phyloP scores from a whole-genome alignment of 2,888 invertebrate species.

The Epirrhoe tristata region DNA sequence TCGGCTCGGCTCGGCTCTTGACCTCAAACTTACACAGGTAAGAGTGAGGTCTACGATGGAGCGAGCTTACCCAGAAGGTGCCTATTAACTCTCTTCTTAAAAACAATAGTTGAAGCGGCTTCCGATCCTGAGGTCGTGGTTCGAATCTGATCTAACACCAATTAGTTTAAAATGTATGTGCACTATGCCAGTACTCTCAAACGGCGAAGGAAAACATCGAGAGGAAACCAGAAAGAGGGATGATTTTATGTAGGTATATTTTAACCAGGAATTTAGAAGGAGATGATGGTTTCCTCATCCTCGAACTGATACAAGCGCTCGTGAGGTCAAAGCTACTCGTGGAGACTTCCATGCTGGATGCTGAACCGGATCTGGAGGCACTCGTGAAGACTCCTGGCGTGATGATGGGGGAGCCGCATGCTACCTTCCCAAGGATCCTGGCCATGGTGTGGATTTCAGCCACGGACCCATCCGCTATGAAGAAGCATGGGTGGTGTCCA shows the following conservation, averaged over 20 bases:
- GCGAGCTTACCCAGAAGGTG: too few species aligned
- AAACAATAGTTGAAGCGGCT: too few species aligned
- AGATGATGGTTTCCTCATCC: slow-evolving; percentile 63
- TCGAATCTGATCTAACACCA: too few species aligned
- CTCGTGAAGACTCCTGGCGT: slow-evolving; percentile 68
- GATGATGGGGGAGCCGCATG: slow-evolving; percentile 73
- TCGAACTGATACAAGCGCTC: slow-evolving; percentile 63
- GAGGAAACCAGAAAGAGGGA: background rate
- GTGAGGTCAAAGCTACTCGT: slow-evolving; percentile 64
- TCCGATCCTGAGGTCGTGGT: too few species aligned
- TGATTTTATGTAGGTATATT: background rate
- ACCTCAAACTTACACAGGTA: too few species aligned
- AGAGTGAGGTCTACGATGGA: too few species aligned
- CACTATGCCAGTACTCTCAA: too few species aligned
- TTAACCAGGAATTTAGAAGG: slow-evolving; percentile 68
- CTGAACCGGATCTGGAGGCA: slow-evolving; percentile 69
- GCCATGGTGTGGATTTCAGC: slow-evolving; percentile 69
- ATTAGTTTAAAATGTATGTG: too few species aligned
- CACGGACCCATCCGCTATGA: slow-evolving; percentile 63
- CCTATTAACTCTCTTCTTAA: too few species aligned
- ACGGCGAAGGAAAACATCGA: too few species aligned
- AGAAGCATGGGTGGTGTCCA: slow-evolving; percentile 71
- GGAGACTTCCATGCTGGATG: slow-evolving; percentile 66
- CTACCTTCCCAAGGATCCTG: slow-evolving; percentile 70
- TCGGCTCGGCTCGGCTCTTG: too few species aligned